Evolutionary conservation across 2,888 invertebrate genomes (phyloP).

Genomic region (Sarcophaga carnaria): DNA sequence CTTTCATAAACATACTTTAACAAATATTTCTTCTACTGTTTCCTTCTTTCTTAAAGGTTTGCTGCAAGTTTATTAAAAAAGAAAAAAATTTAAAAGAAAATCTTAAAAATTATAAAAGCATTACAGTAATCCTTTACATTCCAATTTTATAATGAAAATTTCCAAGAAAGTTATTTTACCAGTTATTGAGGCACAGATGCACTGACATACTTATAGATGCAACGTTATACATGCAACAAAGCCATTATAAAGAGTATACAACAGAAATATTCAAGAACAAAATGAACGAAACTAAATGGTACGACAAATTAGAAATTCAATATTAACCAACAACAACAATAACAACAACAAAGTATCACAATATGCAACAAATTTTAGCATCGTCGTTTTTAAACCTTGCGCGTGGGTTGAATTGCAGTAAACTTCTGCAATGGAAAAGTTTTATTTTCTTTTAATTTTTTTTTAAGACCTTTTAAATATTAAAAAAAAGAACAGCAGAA

Average conservation of each 20-base stretch:
- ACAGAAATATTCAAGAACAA: not conserved
- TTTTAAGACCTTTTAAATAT: not conserved
- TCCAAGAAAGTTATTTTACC: constrained; percentile 11
- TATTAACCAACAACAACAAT: not conserved
- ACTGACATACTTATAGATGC: not conserved
- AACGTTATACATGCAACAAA: not conserved
- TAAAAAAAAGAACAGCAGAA: not conserved
- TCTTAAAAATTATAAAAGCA: not conserved
- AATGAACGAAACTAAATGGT: not conserved
- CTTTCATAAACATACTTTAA: constrained; percentile 9
- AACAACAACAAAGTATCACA: not conserved
- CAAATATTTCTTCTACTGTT: constrained; percentile 1
- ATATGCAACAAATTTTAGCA: constrained; percentile 25
- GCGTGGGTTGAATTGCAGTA: not conserved
- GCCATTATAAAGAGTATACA: not conserved
- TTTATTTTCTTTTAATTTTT: not conserved
- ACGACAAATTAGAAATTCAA: not conserved
- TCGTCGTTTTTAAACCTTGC: constrained; percentile 31
- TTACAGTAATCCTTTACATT: constrained; percentile 9
- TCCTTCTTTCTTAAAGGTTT: not conserved
- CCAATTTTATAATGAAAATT: constrained; percentile 1
- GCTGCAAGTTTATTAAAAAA: no score
- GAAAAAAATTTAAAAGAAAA: no score
- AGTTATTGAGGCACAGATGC: not conserved
- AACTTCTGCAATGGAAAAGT: constrained; percentile 9